Conservation (phyloP, 2,797 vertebrate species). For the Clarias fuscus region DNA sequence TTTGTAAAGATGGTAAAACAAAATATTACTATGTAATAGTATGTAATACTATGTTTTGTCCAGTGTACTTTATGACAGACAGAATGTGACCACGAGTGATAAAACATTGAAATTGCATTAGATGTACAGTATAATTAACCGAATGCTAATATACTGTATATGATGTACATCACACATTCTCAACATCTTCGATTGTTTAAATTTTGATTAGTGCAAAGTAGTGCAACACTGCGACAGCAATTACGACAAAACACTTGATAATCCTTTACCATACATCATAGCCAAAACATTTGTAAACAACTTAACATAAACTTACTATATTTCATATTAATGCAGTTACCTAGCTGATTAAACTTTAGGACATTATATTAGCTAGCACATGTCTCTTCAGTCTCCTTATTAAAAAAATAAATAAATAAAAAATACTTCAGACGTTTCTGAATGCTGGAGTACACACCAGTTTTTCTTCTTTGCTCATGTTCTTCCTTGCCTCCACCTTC, state of each 20-base stretch:
- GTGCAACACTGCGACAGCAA: not conserved
- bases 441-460: conserved; percentile 59
- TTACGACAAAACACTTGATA: not conserved
- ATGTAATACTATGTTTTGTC: no score
- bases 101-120: not conserved
- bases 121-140: not conserved
- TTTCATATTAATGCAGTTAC: not conserved
- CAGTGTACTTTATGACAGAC: not conserved
- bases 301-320: not conserved
- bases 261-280: not conserved
- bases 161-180: not conserved
- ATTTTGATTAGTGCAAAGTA: not conserved
- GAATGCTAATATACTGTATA: not conserved
- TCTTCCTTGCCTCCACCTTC: conserved; percentile 73
- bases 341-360: not conserved
- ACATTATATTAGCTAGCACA: not conserved
- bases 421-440: not conserved
- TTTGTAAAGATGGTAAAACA: no score
- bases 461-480: conserved; percentile 77
- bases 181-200: no score
- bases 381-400: not conserved
- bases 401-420: no score
- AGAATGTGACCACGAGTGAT: not conserved
- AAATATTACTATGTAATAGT: no score
- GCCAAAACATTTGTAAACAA: not conserved